Conservation (phyloP, 2,888 invertebrate genomes). For the Blastobasis lacticolella region DNA sequence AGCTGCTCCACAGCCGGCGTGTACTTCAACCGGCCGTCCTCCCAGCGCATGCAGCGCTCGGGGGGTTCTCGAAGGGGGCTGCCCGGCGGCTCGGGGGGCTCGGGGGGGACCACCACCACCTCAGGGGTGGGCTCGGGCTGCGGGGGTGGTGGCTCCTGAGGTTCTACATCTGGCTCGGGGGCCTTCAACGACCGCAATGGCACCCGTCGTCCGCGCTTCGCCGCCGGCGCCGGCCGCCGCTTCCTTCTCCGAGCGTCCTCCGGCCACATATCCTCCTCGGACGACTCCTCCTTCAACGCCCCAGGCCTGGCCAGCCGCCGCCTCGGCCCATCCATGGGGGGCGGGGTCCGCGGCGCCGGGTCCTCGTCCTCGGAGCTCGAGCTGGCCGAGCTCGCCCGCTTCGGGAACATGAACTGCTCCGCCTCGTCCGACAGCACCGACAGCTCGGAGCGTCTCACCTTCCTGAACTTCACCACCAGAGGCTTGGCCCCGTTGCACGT, state of each 20-base stretch:
- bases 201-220: conserved; percentile 29
- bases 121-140: conserved; percentile 10
- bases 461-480: conserved; percentile 83
- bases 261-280: conserved; percentile 62
- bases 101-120: conserved; percentile 13
- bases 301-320: conserved; percentile 52
- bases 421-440: conserved; percentile 88
- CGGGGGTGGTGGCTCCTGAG: conserved; percentile 10
- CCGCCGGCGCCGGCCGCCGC: conserved; percentile 30
- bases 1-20: conserved; percentile 75
- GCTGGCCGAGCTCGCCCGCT: conserved; percentile 73
- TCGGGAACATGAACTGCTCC: conserved; percentile 90
- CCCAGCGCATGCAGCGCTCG: conserved; percentile 63
- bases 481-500: conserved; percentile 72
- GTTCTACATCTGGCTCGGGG: conserved; percentile 11
- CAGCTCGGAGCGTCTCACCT: conserved; percentile 82
- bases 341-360: conserved; percentile 41
- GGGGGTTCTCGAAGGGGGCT: conserved; percentile 41
- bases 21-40: conserved; percentile 58
- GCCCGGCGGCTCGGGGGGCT: conserved; percentile 19
- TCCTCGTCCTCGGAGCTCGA: conserved; percentile 75
- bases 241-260: conserved; percentile 46
- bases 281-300: conserved; percentile 62
- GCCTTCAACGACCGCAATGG: conserved; percentile 19
- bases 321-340: conserved; percentile 47